These are phyloP conservation scores for Hydrotaea cyrtoneurina DNA, from an alignment of 2,888 invertebrate genomes.

Conservation along the genomic window DNA sequence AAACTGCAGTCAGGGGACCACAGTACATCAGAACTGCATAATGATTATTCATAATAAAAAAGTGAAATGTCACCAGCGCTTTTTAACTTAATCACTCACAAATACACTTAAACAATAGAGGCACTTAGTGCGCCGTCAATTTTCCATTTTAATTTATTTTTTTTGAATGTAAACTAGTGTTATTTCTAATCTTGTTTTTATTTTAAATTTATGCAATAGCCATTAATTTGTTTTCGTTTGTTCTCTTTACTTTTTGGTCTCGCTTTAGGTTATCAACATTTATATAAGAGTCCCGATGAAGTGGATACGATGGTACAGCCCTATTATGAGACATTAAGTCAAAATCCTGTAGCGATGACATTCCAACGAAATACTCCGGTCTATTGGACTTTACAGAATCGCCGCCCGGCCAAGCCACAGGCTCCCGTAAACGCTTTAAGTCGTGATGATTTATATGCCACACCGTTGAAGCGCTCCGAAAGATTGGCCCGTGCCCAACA, in stretches of 20 bases:
- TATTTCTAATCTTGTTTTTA: neutral
- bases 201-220: neutral
- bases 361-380: conserved; percentile 81
- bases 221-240: neutral
- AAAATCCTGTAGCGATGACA: conserved; percentile 70
- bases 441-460: conserved; percentile 80
- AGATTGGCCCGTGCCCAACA: conserved; percentile 72
- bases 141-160: too few species aligned
- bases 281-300: conserved; percentile 79
- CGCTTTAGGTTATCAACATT: conserved; percentile 85
- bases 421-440: conserved; percentile 70
- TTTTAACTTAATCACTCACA: too few species aligned
- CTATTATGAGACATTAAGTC: conserved; percentile 70
- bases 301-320: conserved; percentile 49
- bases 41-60: too few species aligned
- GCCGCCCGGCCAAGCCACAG: conserved; percentile 74
- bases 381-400: conserved; percentile 84
- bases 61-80: too few species aligned
- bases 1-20: too few species aligned
- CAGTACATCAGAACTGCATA: too few species aligned
- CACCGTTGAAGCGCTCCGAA: conserved; percentile 79
- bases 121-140: too few species aligned
- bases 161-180: too few species aligned
- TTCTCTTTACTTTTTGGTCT: conserved; percentile 61
- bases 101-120: too few species aligned